Evolutionary conservation across 2,888 invertebrate genomes (phyloP).

Genomic region (Megaustenia siamemsis): DNA sequence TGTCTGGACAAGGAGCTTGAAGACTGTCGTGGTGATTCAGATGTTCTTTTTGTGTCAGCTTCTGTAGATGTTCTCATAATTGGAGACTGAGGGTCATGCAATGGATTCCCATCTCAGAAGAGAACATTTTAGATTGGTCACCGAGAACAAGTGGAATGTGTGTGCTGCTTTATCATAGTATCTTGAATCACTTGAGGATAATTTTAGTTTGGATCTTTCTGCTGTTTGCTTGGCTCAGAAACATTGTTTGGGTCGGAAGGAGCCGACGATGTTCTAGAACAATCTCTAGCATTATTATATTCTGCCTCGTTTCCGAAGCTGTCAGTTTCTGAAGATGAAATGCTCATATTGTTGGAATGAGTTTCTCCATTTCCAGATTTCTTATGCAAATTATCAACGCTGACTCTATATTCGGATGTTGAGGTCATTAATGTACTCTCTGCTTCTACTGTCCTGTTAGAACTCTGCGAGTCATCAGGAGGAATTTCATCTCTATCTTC

Average conservation of each 20-base stretch:
- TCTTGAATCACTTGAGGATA: not conserved
- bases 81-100: not conserved
- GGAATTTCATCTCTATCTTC: too few species aligned
- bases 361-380: slow-evolving; percentile 1
- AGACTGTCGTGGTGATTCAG: not conserved
- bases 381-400: slow-evolving; percentile 11
- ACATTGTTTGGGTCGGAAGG: not conserved
- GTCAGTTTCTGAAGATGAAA: slow-evolving; percentile 34
- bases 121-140: not conserved
- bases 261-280: not conserved
- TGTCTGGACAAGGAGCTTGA: slow-evolving; percentile 7
- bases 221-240: not conserved
- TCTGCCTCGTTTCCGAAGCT: slow-evolving; percentile 36
- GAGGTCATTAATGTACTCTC: too few species aligned
- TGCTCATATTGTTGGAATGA: slow-evolving; percentile 32
- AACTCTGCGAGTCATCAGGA: not conserved
- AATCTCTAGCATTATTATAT: not conserved
- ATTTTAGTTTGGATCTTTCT: not conserved
- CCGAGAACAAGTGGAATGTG: too few species aligned
- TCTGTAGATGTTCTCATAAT: not conserved
- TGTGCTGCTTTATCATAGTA: not conserved
- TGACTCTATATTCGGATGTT: not conserved
- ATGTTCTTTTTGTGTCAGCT: not conserved
- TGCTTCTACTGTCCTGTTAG: not conserved
- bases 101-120: not conserved